Base-by-base conservation (phyloP, 2,888 invertebrate species). In the Epinotia nisella region DNA sequence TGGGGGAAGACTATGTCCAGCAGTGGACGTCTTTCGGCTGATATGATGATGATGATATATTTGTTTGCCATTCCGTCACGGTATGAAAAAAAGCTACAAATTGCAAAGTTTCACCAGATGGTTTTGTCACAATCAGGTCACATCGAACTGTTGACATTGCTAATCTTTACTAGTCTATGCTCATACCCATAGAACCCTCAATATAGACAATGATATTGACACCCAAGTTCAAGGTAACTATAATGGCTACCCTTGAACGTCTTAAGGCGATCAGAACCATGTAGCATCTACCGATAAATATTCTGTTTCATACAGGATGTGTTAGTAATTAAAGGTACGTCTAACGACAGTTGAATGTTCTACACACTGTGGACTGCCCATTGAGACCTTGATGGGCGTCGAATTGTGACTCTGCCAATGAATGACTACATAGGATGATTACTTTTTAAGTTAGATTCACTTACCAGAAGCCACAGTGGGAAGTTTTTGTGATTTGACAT, bases 151-250 rank as follows among this genome's bases (percentile, higher is more conserved):
- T 15, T 15, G 3, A 15, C 45, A 45, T 45, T 45, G 45, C 15
- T 45, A 45, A 5, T 3, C 1, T 45, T 45, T 3, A 15, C 45
- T 45, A 45, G 15, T 1, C 1, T 15, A 15, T 5, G 1, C 41
- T 11, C 1, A 41, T 41, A 41, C 45, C 15, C 45, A 45, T 45
- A 15, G 0, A 45, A 45, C 13, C 0, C 1, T 15, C n/a, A 49
- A 49, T 49, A 49, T 49, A 1, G 49, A n/a, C n/a, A 53, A 41
- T n/a, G 49, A 62, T 24, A 39, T 56, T 29, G 19, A 62, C 35
- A 58, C 49, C 45, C 35, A n/a, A 89, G 89, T 88, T 89, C 88
- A 90, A 81, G 87, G 88, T 79, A 74, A 71, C 74, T 67, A 76
- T 72, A 79, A 82, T 81, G 60, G 76, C 13, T 78, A 80, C 73